Base-by-base conservation (phyloP, 2,113 vertebrate genomes). In the Alosa alosa region DNA sequence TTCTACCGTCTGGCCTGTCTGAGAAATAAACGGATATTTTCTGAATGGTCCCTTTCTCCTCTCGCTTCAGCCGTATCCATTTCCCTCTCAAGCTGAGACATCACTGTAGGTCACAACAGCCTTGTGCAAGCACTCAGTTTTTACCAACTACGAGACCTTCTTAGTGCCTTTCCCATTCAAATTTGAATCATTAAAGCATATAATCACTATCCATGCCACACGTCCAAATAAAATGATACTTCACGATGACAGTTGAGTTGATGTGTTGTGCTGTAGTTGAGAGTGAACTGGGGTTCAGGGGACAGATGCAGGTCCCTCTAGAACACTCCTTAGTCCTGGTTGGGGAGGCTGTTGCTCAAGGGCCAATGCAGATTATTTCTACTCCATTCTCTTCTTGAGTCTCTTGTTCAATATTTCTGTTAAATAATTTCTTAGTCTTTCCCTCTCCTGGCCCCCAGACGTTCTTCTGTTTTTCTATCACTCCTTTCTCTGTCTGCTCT, bases 11-110 rank as follows among this genome's bases (percentile, higher is more conserved):
- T 78, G 72, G 31, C 17, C 25, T 78, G 25, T 36, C 72, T 78
- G 31, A 78, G 25, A 36, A 36, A 78, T 36, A 25, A 7, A 31
- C 64, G 25, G 64, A 60, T 5, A 6, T 75, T 78, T 36, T 78
- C 72, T 78, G 72, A 78, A 78, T 78, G 72, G 72, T 15, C 25
- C 36, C 72, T 78, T 78, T 78, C 72, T 78, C 72, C 72, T 78
- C 36, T 2, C 31, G 31, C 31, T 39, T 36, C 25, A 39, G 36
- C 17, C 31, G 31, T 78, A 15, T 78, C 31, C 72, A 3, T 39
- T 36, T 36, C 4, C 72, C 72, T 15, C 72, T 78, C 72, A 15
- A 36, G 36, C 25, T 78, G 72, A 10, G 25, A 36, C 9, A 36
- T 31, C 64, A 25, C 64, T 11, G 15, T 9, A 9, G 64, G 5